Conservation (phyloP, 2,797 vertebrate species). For the Gobio occitaniae region DNA sequence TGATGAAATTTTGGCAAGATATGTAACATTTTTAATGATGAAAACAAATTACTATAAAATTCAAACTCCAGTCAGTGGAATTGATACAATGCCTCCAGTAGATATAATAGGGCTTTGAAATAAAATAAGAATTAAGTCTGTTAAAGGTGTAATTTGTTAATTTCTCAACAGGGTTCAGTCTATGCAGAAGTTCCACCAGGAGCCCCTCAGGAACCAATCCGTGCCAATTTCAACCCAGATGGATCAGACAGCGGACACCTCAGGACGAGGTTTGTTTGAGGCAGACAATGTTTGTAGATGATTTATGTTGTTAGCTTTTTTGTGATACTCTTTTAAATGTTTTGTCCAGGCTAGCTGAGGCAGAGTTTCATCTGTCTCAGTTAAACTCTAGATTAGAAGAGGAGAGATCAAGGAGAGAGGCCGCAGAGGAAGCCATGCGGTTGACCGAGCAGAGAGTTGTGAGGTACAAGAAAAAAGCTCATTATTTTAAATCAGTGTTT, state of each 20-base stretch:
- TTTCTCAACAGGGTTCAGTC: conserved; percentile 73
- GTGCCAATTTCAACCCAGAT: conserved; percentile 70
- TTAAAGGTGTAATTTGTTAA: background rate
- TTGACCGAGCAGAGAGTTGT: conserved; percentile 76
- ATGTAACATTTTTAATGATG: background rate
- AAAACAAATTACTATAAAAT: background rate
- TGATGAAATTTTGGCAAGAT: background rate
- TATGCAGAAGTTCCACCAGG: conserved; percentile 84
- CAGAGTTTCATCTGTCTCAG: conserved; percentile 77
- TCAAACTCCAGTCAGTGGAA: background rate
- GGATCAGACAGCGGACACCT: conserved; percentile 77
- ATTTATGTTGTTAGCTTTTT: background rate
- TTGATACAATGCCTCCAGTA: background rate
- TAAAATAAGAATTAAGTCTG: background rate
- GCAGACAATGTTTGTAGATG: background rate
- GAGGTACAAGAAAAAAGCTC: conserved; percentile 71
- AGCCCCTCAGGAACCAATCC: conserved; percentile 85
- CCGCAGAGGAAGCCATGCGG: conserved; percentile 83
- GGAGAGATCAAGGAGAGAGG: conserved; percentile 81
- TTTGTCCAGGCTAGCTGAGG: conserved; percentile 80
- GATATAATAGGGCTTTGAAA: background rate
- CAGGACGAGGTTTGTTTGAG: conserved; percentile 77
- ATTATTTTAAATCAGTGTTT: background rate
- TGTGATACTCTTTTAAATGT: conserved; percentile 19
- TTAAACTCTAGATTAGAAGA: conserved; percentile 78